These are phyloP conservation scores for Acanthurus tractus DNA, from an alignment of 2,797 vertebrate species.

Conservation along the genomic window DNA sequence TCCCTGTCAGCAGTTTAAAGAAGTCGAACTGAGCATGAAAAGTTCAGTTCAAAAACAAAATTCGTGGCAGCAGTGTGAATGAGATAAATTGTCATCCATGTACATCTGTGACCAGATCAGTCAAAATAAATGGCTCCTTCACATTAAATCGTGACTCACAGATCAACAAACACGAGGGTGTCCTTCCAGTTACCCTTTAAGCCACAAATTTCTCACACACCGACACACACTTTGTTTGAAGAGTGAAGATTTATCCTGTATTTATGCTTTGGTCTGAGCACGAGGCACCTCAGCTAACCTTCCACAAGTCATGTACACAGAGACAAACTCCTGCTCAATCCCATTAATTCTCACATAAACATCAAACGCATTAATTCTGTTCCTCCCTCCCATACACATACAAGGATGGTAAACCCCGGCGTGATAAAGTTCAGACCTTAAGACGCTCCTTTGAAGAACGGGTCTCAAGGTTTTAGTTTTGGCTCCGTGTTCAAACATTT, in stretches of 20 bases:
- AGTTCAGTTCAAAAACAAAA: constrained; percentile 10
- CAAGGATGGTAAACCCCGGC: constrained; percentile 15
- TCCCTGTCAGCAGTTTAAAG: background rate
- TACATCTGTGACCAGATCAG: background rate
- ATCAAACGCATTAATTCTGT: constrained; percentile 38
- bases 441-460: constrained; percentile 35
- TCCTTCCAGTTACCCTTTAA: constrained; percentile 15
- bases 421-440: constrained; percentile 35
- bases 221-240: constrained; percentile 36
- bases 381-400: constrained; percentile 19
- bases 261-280: constrained; percentile 2
- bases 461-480: constrained; percentile 21
- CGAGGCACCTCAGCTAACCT: constrained; percentile 11
- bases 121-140: constrained; percentile 14
- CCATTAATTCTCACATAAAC: constrained; percentile 39
- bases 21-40: constrained; percentile 4
- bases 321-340: constrained; percentile 16
- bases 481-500: constrained; percentile 44
- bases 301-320: constrained; percentile 1
- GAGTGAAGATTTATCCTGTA: constrained; percentile 13
- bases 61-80: background rate
- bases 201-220: background rate
- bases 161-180: constrained; percentile 23
- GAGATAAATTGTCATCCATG: background rate
- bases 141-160: constrained; percentile 36